These are phyloP conservation scores for Zaprionus capensis DNA, from an alignment of 1,140 invertebrate species.

Conservation along the genomic window DNA sequence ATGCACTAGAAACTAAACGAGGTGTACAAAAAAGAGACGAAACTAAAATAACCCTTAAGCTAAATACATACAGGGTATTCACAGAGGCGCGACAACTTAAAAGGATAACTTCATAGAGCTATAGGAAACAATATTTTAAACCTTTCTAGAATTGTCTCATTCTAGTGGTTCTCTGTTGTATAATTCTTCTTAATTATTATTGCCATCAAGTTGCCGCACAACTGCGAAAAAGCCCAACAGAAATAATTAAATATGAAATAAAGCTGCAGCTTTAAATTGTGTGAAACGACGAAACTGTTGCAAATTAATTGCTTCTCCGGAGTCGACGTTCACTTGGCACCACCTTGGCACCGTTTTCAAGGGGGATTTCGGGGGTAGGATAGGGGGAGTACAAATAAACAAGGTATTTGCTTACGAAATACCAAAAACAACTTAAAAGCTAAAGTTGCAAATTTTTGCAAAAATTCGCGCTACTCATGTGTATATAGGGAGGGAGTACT, in stretches of 20 bases:
- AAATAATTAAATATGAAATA: constrained; percentile 33
- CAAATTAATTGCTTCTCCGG: constrained; percentile 44
- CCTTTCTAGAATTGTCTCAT: not conserved
- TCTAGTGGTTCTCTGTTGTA: not conserved
- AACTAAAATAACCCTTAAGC: constrained; percentile 45
- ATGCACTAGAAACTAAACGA: constrained; percentile 63
- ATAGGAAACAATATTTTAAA: not conserved
- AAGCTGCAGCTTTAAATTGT: constrained; percentile 73
- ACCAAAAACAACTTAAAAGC: constrained; percentile 67
- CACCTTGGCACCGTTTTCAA: constrained; percentile 65
- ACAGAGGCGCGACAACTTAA: not conserved
- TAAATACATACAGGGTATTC: constrained; percentile 39
- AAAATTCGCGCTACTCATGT: constrained; percentile 53
- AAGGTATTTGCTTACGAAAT: constrained; percentile 57
- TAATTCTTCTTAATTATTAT: not conserved
- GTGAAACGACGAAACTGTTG: constrained; percentile 51
- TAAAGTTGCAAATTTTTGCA: constrained; percentile 61
- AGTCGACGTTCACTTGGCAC: constrained; percentile 50
- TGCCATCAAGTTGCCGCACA: not conserved
- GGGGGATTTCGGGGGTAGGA: not conserved
- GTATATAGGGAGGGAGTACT: constrained; percentile 38
- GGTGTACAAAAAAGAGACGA: constrained; percentile 33
- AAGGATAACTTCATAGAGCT: not conserved
- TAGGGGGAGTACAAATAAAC: constrained; percentile 36
- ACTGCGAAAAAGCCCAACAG: constrained; percentile 11